Evolutionary conservation across 2,113 vertebrate genomes (phyloP), one percentile per base, ranked within the genome.

Genomic region (Centropus unirufus): DNA sequence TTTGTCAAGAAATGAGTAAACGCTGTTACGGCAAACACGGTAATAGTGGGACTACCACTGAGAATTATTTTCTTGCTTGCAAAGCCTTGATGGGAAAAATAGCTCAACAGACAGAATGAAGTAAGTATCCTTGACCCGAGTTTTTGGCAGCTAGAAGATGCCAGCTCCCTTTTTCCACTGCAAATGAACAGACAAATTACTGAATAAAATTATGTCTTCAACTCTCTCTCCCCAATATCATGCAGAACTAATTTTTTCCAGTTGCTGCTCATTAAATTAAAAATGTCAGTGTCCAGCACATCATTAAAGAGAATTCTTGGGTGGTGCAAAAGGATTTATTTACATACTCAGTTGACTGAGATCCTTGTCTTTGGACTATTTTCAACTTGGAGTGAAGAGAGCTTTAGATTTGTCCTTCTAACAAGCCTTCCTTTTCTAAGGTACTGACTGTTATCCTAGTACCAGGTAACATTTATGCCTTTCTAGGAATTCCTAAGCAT

Each of bases 181-280:
- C 84, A 95, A 87, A 93, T 49, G 90, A 97, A 97, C 90, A 95
- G 90, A 97, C 95, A 97, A 97, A 93, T 95, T 95, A 95, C 95
- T 91, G 94, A 94, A 96, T 88, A 97, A 96, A 98, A 96, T 94
- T 76, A 14, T 93, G 72, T 91, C 94, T 96, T 98, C 96, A 96
- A 86, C 83, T 96, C 95, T 93, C 91, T 91, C 88, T 95, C 83
- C 83, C 92, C 77, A 96, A 14, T 96, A 97, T 97, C 96, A 96
- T 96, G 96, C 97, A 97, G 95, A 98, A 97, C 95, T 97, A 96
- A 97, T 98, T 98, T 98, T 96, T 98, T 97, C 88, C 93, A 94
- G 44, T 83, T 95, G 91, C 95, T 97, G 97, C 96, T 97, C 96
- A 93, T 97, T 97, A 97, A 97, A 97, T 97, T 97, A 89, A 98